A percentile compares a stretch with the other conserved stretches of the same genome.
These are phyloP conservation scores for Hybognathus amarus DNA, from an alignment of 2,797 vertebrate genomes.

Conservation along the genomic window DNA sequence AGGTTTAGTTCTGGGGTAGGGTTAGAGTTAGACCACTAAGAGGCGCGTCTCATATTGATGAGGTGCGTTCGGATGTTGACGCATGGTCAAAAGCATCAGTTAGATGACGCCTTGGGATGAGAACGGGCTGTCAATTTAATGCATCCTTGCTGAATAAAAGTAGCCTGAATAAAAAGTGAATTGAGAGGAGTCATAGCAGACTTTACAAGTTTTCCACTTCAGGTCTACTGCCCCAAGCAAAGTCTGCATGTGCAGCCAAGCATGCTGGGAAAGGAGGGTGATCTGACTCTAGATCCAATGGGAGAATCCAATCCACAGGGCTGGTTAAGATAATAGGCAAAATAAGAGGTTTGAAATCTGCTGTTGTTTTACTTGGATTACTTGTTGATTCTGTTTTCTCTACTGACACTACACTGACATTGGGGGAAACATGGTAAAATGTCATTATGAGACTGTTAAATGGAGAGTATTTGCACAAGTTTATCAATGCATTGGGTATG, in stretches of 20 bases:
- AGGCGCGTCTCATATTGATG: no score
- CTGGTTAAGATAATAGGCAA: neutral
- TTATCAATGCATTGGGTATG: neutral
- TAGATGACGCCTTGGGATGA: no score
- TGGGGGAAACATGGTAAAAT: neutral
- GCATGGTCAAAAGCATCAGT: no score
- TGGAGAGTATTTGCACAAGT: neutral
- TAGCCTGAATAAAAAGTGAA: no score
- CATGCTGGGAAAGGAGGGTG: slow-evolving; percentile 10
- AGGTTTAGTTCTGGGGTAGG: no score
- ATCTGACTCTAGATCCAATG: slow-evolving; percentile 1
- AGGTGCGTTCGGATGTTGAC: no score
- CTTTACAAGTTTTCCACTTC: slow-evolving; percentile 34
- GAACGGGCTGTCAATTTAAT: no score
- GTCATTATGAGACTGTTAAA: neutral
- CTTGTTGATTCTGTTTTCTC: neutral
- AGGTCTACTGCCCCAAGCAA: neutral
- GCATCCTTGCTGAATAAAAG: neutral
- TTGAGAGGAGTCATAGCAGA: neutral
- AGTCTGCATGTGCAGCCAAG: slow-evolving; percentile 14
- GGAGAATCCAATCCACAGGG: neutral
- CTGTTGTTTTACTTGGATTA: slow-evolving; percentile 26
- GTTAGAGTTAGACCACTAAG: no score
- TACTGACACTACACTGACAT: neutral
- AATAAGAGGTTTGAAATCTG: slow-evolving; percentile 25